Evolutionary conservation across 2,888 invertebrate genomes (phyloP).

Genomic region (Drosophila niveifrons): DNA sequence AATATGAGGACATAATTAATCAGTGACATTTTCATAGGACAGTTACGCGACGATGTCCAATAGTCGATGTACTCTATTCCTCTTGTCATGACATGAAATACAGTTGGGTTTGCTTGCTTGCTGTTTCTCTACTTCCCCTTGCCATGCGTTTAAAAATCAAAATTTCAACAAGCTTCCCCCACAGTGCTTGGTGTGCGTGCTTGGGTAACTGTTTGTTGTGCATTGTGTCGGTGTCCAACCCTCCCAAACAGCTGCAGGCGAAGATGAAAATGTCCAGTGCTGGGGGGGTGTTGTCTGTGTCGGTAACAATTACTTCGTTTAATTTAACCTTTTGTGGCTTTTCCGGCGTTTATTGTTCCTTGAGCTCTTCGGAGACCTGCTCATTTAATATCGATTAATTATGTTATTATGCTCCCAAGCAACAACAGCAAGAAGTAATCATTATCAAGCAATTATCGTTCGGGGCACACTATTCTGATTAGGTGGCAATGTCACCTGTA

Average conservation of each 20-base stretch:
- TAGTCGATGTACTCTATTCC: too few relatives aligned
- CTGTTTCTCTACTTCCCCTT: not conserved
- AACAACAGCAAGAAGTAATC: conserved; percentile 18
- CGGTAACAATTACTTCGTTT: conserved; percentile 80
- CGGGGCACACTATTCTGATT: conserved; percentile 48
- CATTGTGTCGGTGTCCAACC: conserved; percentile 60
- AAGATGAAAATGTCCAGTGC: conserved; percentile 10
- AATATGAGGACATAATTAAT: too few relatives aligned
- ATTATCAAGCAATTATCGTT: conserved; percentile 65
- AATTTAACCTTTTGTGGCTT: conserved; percentile 79
- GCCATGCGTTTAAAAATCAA: conserved; percentile 67
- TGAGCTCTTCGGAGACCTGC: conserved; percentile 43
- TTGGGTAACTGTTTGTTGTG: conserved; percentile 71
- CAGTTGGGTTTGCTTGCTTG: not conserved
- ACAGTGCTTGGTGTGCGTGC: conserved; percentile 64
- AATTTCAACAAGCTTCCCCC: conserved; percentile 64
- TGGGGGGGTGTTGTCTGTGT: conserved; percentile 38
- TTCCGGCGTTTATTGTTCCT: conserved; percentile 59
- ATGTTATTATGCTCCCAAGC: conserved; percentile 68
- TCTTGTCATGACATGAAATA: too few relatives aligned
- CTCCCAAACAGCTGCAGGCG: conserved; percentile 30
- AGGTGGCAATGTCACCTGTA: conserved; percentile 46
- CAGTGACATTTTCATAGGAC: too few relatives aligned
- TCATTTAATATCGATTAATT: conserved; percentile 81
- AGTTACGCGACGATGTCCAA: too few relatives aligned